These are phyloP conservation scores for Neoniphon sammara DNA, from an alignment of 2,797 vertebrate species.

Conservation along the genomic window DNA sequence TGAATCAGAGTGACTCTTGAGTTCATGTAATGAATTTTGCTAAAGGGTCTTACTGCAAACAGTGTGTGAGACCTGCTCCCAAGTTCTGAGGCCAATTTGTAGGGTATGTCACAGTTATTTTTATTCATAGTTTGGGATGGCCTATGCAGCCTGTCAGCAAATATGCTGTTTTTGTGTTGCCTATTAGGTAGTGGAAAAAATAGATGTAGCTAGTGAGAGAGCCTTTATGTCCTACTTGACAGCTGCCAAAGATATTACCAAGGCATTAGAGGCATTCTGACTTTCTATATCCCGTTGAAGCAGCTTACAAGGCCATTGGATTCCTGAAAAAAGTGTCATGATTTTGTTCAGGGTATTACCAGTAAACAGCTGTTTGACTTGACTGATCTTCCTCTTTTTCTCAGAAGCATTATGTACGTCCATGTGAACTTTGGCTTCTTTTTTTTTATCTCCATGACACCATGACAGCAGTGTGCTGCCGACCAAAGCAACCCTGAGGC, in stretches of 20 bases:
- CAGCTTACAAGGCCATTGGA: constrained; percentile 55
- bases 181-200: constrained; percentile 36
- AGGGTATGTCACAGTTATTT: constrained; percentile 44
- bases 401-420: constrained; percentile 26
- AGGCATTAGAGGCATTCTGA: constrained; percentile 49
- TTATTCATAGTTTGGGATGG: constrained; percentile 40
- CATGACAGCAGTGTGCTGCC: constrained; percentile 41
- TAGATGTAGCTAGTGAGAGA: constrained; percentile 23
- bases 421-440: constrained; percentile 47
- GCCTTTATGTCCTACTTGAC: constrained; percentile 60
- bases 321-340: constrained; percentile 47
- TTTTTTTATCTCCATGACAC: constrained; percentile 43
- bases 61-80: constrained; percentile 31
- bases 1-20: constrained; percentile 3
- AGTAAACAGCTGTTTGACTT: constrained; percentile 64
- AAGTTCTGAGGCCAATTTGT: constrained; percentile 32
- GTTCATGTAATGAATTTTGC: constrained; percentile 1
- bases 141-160: constrained; percentile 46
- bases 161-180: constrained; percentile 33
- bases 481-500: constrained; percentile 46
- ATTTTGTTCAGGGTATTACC: constrained; percentile 35
- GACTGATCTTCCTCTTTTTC: constrained; percentile 41
- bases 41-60: constrained; percentile 18
- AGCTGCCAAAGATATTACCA: constrained; percentile 61
- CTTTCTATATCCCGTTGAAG: constrained; percentile 46